Percentiles rank a stretch among this genome's conserved stretches.
phyloP scores from a whole-genome alignment of 37 sponge, comb jelly and placozoan species.

The Aphrocallistes beatrix region DNA sequence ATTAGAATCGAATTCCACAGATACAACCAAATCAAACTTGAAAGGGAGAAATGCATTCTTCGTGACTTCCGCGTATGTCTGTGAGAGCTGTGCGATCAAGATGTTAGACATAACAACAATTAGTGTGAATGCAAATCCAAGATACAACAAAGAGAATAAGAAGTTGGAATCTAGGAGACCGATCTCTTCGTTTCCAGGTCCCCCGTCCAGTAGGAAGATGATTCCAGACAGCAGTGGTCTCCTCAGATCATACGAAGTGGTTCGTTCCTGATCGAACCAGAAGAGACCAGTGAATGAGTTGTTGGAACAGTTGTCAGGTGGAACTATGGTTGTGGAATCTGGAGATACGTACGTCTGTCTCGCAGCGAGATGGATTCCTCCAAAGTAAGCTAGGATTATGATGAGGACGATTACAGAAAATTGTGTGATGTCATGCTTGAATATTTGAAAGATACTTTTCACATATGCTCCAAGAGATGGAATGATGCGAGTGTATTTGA shows the following conservation, averaged over 20 bases:
- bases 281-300: background rate
- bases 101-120: background rate
- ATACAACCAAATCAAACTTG: background rate
- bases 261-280: background rate
- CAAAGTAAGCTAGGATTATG: background rate
- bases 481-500: background rate
- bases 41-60: background rate
- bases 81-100: background rate
- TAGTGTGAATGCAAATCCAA: background rate
- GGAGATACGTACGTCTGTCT: background rate
- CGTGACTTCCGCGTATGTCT: background rate
- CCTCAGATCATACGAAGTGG: background rate
- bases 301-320: background rate
- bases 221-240: background rate
- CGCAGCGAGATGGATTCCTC: background rate
- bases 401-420: background rate
- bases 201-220: background rate
- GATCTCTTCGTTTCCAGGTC: background rate
- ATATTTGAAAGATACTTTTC: background rate
- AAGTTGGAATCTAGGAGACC: background rate
- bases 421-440: background rate
- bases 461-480: background rate
- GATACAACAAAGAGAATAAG: background rate
- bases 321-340: background rate
- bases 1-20: background rate